Base-by-base conservation (phyloP, 2,113 vertebrate species). In the Entomyzon cyanotis region DNA sequence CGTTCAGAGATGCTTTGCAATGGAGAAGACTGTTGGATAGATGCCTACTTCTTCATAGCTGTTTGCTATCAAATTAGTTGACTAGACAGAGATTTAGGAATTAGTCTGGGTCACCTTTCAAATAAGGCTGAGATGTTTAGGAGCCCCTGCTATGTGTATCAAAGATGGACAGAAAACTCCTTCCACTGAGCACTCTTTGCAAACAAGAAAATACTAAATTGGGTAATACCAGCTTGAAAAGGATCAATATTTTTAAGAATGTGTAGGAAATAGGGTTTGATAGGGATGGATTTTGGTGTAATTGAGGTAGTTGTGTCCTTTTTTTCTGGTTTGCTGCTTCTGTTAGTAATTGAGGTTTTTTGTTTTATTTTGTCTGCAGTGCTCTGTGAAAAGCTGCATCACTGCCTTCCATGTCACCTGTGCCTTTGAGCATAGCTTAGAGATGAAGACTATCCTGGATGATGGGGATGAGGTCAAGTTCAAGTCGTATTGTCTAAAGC, bases 351-450 rank as follows among this genome's bases (percentile, higher is more conserved):
- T 16, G 31, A 62, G 14, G 21, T 0, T 1, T n/a, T 75, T 58
- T 68, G 20, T 19, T 80, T 85, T 39, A 13, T 63, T 85, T 93
- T 80, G 73, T 94, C 81, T 84, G 8, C 92, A 99, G 99, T 99
- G 99, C 96, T 99, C 99, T 0, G 99, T 99, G 74, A 99, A 99
- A 98, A 99, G 99, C 97, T 99, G 99, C 96, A 99, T 99, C 89
- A 99, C 98, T 85, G 99, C 99, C 78, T 99, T 99, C 97, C 99
- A 99, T n/a, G 99, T 99, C 97, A 99, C 99, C n/a, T 99, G 99
- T 94, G 99, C 99, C 96, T 99, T 99, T 84, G 99, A 99, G 98
- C 99, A 99, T 97, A 99, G 92, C 94, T 98, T 99, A 80, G 99
- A 99, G 97, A 99, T 99, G 99, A 99, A 99, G 97, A 99, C 99